phyloP scores from a whole-genome alignment of 2,888 invertebrate species.

The Sminthurinus aureus region DNA sequence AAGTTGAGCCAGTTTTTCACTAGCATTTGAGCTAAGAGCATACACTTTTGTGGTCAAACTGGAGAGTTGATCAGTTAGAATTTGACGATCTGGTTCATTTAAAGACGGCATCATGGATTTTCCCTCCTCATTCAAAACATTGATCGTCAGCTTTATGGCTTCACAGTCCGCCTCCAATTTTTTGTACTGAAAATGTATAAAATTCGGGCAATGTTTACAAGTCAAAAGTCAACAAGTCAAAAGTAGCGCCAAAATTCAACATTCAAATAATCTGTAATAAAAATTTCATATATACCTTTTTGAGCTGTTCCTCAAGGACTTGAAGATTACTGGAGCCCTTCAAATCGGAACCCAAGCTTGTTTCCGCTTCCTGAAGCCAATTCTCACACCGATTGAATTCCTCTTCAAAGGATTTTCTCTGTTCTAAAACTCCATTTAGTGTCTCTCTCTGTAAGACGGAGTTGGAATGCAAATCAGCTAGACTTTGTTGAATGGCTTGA shows the following conservation, averaged over 20 bases:
- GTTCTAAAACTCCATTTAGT: slow-evolving; percentile 76
- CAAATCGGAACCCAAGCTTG: slow-evolving; percentile 81
- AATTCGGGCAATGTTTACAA: no score
- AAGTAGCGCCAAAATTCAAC: no score
- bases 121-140: slow-evolving; percentile 67
- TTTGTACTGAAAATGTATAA: slow-evolving; percentile 68
- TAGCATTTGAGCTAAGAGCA: slow-evolving; percentile 76
- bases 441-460: slow-evolving; percentile 73
- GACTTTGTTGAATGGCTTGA: slow-evolving; percentile 35
- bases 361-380: slow-evolving; percentile 91
- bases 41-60: slow-evolving; percentile 80
- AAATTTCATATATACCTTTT: slow-evolving; percentile 67
- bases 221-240: no score
- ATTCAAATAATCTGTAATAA: no score
- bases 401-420: slow-evolving; percentile 81
- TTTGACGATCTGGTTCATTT: slow-evolving; percentile 84
- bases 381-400: slow-evolving; percentile 81
- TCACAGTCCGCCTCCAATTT: slow-evolving; percentile 71
- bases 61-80: slow-evolving; percentile 81
- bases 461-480: slow-evolving; percentile 25
- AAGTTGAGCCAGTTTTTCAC: slow-evolving; percentile 77
- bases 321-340: slow-evolving; percentile 64
- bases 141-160: slow-evolving; percentile 16
- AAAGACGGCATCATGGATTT: slow-evolving; percentile 81
- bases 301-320: slow-evolving; percentile 70